These are phyloP conservation scores for Gnatocerus cornutus DNA, from an alignment of 2,888 invertebrate genomes.

Conservation along the genomic window DNA sequence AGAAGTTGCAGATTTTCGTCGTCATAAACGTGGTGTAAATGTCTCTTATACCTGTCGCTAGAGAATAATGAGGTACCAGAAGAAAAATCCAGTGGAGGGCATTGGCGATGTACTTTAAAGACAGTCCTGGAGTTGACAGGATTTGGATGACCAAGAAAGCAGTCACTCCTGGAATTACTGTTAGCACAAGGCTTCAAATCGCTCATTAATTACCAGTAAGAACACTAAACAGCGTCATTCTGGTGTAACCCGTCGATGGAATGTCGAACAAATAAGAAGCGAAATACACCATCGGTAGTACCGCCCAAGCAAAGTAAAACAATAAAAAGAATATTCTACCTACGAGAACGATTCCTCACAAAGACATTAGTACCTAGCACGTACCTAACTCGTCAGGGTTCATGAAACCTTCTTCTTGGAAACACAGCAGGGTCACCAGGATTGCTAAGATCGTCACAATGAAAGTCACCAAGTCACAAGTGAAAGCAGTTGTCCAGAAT, in stretches of 20 bases:
- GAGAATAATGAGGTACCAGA: slow-evolving; percentile 80
- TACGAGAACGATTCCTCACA: background rate
- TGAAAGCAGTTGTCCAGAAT: slow-evolving; percentile 80
- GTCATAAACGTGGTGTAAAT: slow-evolving; percentile 59
- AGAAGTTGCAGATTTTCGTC: slow-evolving; percentile 54
- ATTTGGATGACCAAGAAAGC: slow-evolving; percentile 82
- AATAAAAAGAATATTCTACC: slow-evolving; percentile 78
- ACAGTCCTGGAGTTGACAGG: slow-evolving; percentile 75
- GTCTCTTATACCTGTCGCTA: slow-evolving; percentile 72
- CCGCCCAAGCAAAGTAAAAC: slow-evolving; percentile 80
- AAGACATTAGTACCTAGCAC: background rate
- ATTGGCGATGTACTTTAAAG: slow-evolving; percentile 75
- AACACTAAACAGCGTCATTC: slow-evolving; percentile 81
- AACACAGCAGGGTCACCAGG: slow-evolving; percentile 77
- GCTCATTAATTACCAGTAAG: slow-evolving; percentile 76
- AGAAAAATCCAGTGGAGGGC: slow-evolving; percentile 80
- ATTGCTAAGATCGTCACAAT: slow-evolving; percentile 74
- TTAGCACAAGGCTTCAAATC: too few species aligned
- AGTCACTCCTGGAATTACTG: slow-evolving; percentile 78
- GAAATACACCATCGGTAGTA: slow-evolving; percentile 83
- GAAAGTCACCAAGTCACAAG: slow-evolving; percentile 81
- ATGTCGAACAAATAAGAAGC: slow-evolving; percentile 80
- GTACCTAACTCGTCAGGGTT: slow-evolving; percentile 73
- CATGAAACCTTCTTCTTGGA: slow-evolving; percentile 78
- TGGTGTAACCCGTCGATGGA: slow-evolving; percentile 84